These are phyloP conservation scores for Oscheius sp. DNA, from an alignment of 2,888 invertebrate species.

Conservation along the genomic window DNA sequence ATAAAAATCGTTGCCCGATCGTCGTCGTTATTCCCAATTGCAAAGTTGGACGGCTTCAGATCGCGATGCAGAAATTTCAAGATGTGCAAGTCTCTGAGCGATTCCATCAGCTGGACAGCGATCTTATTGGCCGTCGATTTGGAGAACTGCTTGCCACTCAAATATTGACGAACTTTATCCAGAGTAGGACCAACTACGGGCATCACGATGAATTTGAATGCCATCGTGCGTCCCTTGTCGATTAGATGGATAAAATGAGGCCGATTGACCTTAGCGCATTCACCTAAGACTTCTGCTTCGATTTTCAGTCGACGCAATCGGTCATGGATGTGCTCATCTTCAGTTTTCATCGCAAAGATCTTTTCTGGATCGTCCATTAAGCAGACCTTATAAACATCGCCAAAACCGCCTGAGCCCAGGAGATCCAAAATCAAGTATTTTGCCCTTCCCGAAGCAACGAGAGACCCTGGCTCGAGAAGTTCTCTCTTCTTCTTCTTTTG, in stretches of 20 bases:
- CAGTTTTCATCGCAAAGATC: slow-evolving; percentile 47
- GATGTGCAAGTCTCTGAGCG: not conserved
- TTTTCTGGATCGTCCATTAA: not conserved
- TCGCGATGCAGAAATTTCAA: slow-evolving; percentile 15
- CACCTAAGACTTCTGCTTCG: slow-evolving; percentile 15
- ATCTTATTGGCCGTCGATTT: slow-evolving; percentile 1
- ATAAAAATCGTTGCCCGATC: slow-evolving; percentile 12
- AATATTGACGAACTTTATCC: slow-evolving; percentile 39
- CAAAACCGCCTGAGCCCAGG: slow-evolving; percentile 27
- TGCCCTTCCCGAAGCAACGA: not conserved
- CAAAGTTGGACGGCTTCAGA: slow-evolving; percentile 19
- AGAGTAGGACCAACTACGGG: slow-evolving; percentile 43
- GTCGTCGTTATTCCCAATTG: slow-evolving; percentile 1
- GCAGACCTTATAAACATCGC: slow-evolving; percentile 24
- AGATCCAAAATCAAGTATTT: not conserved
- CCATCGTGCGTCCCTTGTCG: slow-evolving; percentile 6
- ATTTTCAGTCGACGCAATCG: slow-evolving; percentile 41
- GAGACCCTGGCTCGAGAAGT: not conserved
- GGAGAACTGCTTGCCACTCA: not conserved
- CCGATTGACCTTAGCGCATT: not conserved
- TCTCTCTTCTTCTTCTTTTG: slow-evolving; percentile 7
- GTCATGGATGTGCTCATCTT: slow-evolving; percentile 38
- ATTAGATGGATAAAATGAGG: slow-evolving; percentile 6
- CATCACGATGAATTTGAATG: slow-evolving; percentile 46
- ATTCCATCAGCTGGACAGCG: slow-evolving; percentile 10